These are phyloP conservation scores for Psettodes erumei DNA, from an alignment of 2,113 vertebrate genomes.

Conservation along the genomic window DNA sequence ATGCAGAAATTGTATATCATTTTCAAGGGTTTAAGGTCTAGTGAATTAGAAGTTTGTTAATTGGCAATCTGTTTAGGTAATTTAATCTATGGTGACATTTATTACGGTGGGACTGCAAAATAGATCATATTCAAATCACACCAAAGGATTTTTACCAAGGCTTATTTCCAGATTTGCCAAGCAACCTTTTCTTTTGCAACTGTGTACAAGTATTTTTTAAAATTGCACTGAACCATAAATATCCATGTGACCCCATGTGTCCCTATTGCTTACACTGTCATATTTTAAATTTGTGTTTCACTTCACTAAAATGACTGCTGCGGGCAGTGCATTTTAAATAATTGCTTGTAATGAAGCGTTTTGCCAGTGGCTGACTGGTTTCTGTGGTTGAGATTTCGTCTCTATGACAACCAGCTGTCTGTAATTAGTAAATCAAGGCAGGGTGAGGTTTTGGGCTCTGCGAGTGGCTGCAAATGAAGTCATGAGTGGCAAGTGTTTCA, in stretches of 20 bases:
- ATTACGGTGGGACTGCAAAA: conserved; percentile 12
- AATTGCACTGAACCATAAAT: background rate
- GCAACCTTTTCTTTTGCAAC: background rate
- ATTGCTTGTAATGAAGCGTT: conserved; percentile 64
- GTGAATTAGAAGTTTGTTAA: conserved; percentile 49
- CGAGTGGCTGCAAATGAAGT: conserved; percentile 43
- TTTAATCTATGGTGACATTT: conserved; percentile 18
- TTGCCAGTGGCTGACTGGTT: conserved; percentile 58
- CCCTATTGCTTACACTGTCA: background rate
- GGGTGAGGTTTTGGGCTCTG: conserved; percentile 35
- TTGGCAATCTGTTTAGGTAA: conserved; percentile 47
- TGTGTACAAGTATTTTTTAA: background rate
- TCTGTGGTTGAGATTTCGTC: conserved; percentile 58
- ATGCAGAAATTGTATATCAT: conserved; percentile 40
- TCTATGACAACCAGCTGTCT: conserved; percentile 75
- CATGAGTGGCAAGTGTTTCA: conserved; percentile 24
- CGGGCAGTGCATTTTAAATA: conserved; percentile 40
- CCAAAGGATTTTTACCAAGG: background rate
- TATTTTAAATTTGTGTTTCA: conserved; percentile 13
- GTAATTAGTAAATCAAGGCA: conserved; percentile 74
- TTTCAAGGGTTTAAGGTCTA: conserved; percentile 41
- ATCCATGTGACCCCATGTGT: background rate
- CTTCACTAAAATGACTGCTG: conserved; percentile 27
- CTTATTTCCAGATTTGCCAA: background rate
- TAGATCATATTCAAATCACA: conserved; percentile 12